Evolutionary conservation across 2,113 vertebrate genomes (phyloP), one percentile per base, ranked within the genome.

Genomic region (Catagonus wagneri): DNA sequence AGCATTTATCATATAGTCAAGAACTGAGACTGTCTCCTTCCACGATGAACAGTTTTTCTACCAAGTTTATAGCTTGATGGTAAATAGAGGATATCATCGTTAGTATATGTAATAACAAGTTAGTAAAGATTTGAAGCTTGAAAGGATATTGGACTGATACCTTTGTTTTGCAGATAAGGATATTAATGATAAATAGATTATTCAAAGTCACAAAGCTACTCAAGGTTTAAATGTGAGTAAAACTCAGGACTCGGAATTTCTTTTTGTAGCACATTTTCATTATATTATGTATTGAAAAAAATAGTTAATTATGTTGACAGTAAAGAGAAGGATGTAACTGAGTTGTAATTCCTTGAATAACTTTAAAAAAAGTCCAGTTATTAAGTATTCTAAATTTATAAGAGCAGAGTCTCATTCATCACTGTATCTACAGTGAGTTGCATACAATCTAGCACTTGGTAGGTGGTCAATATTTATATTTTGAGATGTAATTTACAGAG

Each of bases 201-300:
- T 3, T 69, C 17, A 4, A 72, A 27, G 52, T 96, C 23, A 81
- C 58, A 93, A 72, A 89, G 36, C 17, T 93, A 65, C 19, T 83
- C 52, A 63, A 79, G 36, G 11, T n/a, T n/a, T 32, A 93, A 92
- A 92, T 81, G 11, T 72, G 25, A 94, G 75, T 61, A 68, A 93
- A 95, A 80, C 23, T 63, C 39, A 12, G 0, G 3, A 60, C 15
- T 93, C 68, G 16, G 60, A 19, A 92, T 81, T 80, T 81, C 15
- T 65, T 75, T 61, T 12, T 36, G 2, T 29, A 29, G 6, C 13
- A 90, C 8, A 39, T 84, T 93, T 79, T 93, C 20, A 83, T 14
- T 83, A 11, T 69, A 27, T 23, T 69, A 16, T 50, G 10, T 88
- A 56, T 7, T 22, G 2, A 80, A 39, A 58, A 58, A 95, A 32